Evolutionary conservation across 2,797 vertebrate genomes (phyloP).

Genomic region (Myotis planiceps): DNA sequence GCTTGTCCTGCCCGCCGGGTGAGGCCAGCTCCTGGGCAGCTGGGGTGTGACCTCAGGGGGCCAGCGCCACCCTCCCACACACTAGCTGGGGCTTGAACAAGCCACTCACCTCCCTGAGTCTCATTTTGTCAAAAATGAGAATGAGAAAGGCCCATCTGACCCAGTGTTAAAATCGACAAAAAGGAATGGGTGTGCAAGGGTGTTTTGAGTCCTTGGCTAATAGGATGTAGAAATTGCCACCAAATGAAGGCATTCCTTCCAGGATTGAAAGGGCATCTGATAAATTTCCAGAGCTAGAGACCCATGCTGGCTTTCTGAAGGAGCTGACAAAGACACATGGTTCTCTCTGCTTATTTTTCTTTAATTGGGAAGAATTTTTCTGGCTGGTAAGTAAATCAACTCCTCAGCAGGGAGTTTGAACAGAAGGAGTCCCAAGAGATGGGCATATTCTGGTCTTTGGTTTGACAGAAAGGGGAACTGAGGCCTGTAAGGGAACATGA

Average conservation of each 20-base stretch:
- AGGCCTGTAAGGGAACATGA: background rate
- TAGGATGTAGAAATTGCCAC: background rate
- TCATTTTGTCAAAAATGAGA: background rate
- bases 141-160: background rate
- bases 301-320: background rate
- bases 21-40: background rate
- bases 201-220: background rate
- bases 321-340: background rate
- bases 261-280: background rate
- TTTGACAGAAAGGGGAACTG: background rate
- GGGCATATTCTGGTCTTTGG: background rate
- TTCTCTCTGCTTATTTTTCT: background rate
- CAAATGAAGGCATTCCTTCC: background rate
- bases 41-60: background rate
- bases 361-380: constrained; percentile 6
- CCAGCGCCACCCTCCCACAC: background rate
- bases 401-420: background rate
- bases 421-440: background rate
- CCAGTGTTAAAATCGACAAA: background rate
- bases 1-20: background rate
- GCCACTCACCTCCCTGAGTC: background rate
- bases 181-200: background rate
- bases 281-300: background rate
- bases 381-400: background rate
- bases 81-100: background rate